phyloP scores from a whole-genome alignment of 2,113 vertebrate genomes.

The Gallinago jamesoni region DNA sequence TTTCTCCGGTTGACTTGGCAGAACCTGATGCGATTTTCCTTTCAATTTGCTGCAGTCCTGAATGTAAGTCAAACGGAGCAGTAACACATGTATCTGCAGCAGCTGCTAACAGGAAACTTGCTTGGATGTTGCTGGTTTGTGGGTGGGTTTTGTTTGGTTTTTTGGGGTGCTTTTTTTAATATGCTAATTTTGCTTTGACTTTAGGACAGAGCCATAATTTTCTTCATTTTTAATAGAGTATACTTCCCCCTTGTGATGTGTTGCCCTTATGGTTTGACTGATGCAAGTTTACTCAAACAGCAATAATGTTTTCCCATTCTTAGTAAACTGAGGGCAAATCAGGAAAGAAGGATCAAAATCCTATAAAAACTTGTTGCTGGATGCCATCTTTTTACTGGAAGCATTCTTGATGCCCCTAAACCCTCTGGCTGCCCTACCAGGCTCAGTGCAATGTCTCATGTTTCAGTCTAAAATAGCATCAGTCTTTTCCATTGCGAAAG shows the following conservation, averaged over 20 bases:
- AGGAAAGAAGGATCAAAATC: neutral
- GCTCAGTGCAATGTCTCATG: neutral
- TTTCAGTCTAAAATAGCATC: neutral
- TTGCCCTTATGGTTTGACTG: neutral
- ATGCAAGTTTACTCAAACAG: neutral
- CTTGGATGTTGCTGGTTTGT: neutral
- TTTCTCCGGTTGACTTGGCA: constrained; percentile 57
- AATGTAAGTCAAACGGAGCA: constrained; percentile 37
- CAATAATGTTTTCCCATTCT: neutral
- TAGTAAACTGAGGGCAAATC: neutral
- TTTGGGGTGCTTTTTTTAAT: neutral
- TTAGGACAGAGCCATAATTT: neutral
- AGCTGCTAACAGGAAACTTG: neutral
- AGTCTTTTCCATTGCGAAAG: neutral
- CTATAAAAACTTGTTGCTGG: neutral
- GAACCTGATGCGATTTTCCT: constrained; percentile 69
- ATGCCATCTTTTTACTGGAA: neutral
- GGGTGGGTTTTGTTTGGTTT: fast-evolving
- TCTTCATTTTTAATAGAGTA: neutral
- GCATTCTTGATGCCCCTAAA: neutral
- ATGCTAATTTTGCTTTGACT: neutral
- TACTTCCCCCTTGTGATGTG: neutral
- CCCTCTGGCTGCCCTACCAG: neutral
- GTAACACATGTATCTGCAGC: constrained; percentile 14
- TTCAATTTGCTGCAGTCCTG: constrained; percentile 66